Conservation (phyloP, 2,113 vertebrate genomes). For the Nycticebus coucang region DNA sequence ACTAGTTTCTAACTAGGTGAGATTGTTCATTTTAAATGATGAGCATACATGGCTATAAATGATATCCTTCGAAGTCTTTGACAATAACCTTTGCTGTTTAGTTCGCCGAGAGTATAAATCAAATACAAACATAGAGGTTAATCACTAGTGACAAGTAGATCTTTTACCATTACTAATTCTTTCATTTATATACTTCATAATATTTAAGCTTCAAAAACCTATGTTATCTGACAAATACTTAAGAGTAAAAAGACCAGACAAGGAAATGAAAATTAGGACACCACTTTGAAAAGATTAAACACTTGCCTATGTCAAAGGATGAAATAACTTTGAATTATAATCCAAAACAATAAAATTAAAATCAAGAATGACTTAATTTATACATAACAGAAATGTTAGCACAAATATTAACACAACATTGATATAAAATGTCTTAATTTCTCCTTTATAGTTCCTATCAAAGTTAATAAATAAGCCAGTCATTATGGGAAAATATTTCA, state of each 20-base stretch:
- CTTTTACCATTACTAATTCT: not conserved
- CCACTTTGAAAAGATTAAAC: not conserved
- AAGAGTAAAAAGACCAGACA: not conserved
- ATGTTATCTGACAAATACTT: not conserved
- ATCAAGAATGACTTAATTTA: not conserved
- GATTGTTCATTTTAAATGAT: not conserved
- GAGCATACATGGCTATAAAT: not conserved
- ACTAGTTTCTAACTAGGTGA: not conserved
- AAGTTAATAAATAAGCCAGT: constrained; percentile 75
- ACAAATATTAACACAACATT: constrained; percentile 60
- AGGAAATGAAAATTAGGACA: not conserved
- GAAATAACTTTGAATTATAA: not conserved
- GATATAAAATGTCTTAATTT: constrained; percentile 73
- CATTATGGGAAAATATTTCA: constrained; percentile 66
- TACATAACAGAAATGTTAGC: constrained; percentile 66
- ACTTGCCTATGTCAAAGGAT: not conserved
- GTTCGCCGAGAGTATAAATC: not conserved
- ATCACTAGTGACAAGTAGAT: not conserved
- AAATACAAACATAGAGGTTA: not conserved
- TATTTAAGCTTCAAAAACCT: not conserved
- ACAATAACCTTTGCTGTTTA: not conserved
- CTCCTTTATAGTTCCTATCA: constrained; percentile 76
- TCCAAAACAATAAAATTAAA: constrained; percentile 6
- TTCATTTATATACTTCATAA: not conserved
- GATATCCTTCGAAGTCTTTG: not conserved